Percentiles rank a stretch among this genome's conserved stretches.
phyloP scores from a whole-genome alignment of 2,113 vertebrate species.

The Octodon degus region DNA sequence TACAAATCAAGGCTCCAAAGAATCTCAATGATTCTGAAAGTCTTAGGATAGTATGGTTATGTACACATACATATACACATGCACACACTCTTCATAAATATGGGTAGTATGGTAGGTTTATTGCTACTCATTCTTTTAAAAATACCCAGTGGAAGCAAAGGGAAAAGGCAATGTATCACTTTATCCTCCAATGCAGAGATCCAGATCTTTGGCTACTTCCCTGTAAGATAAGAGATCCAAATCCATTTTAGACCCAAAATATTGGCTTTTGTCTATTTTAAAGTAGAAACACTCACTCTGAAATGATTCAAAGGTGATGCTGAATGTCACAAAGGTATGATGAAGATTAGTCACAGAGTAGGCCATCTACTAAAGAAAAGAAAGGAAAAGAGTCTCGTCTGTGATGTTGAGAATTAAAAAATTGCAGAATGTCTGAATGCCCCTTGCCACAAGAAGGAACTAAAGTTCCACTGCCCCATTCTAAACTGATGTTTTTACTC shows the following conservation, averaged over 20 bases:
- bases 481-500: constrained; percentile 49
- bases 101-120: not conserved
- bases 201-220: constrained; percentile 13
- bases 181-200: constrained; percentile 42
- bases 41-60: not conserved
- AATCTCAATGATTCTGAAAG: constrained; percentile 38
- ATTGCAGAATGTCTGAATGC: constrained; percentile 67
- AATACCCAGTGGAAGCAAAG: not conserved
- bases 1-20: constrained; percentile 13
- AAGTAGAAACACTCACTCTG: constrained; percentile 47
- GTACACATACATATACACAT: not conserved
- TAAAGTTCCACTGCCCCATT: constrained; percentile 62
- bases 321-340: constrained; percentile 66
- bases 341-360: constrained; percentile 68
- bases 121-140: constrained; percentile 55
- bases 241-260: not conserved
- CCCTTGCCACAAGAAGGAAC: constrained; percentile 53
- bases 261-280: constrained; percentile 63
- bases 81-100: not conserved
- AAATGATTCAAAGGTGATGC: constrained; percentile 62
- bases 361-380: constrained; percentile 18
- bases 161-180: constrained; percentile 38
- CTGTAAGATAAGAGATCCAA: constrained; percentile 51
- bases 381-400: constrained; percentile 66
- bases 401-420: constrained; percentile 69